phyloP scores from a whole-genome alignment of 2,113 vertebrate genomes.

The Cyprinodon brontotheroides region DNA sequence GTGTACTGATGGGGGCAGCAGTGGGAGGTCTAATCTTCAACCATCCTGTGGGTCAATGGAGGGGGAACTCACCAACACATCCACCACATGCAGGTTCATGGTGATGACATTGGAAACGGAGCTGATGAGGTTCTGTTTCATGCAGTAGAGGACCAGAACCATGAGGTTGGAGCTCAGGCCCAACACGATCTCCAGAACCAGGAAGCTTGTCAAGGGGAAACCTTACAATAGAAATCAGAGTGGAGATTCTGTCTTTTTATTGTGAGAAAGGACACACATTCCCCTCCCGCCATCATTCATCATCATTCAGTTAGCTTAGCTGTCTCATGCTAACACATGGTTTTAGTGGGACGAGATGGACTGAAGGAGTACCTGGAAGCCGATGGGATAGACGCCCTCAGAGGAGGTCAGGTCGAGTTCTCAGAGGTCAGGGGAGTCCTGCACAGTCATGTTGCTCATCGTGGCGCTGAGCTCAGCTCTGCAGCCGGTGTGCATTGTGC shows the following conservation, averaged over 20 bases:
- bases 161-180: constrained; percentile 97
- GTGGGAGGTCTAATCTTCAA: too few relatives aligned
- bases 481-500: constrained; percentile 90
- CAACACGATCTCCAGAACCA: constrained; percentile 93
- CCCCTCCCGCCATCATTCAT: background rate
- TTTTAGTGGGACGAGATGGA: too few relatives aligned
- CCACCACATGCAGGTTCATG: constrained; percentile 96
- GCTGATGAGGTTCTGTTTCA: constrained; percentile 98
- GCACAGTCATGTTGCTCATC: constrained; percentile 91
- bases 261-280: background rate
- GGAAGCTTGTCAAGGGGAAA: constrained; percentile 91
- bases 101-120: constrained; percentile 98
- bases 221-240: constrained; percentile 74
- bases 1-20: background rate
- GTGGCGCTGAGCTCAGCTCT: constrained; percentile 81
- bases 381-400: constrained; percentile 84
- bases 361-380: constrained; percentile 82
- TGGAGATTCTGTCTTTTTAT: background rate
- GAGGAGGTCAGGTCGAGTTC: constrained; percentile 81
- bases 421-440: constrained; percentile 83
- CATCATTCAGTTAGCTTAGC: background rate
- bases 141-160: constrained; percentile 94
- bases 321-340: background rate
- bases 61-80: constrained; percentile 84
- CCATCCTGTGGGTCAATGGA: background rate